phyloP scores from a whole-genome alignment of 92 coral and sea anemone genomes.

The Palythoa grandis region DNA sequence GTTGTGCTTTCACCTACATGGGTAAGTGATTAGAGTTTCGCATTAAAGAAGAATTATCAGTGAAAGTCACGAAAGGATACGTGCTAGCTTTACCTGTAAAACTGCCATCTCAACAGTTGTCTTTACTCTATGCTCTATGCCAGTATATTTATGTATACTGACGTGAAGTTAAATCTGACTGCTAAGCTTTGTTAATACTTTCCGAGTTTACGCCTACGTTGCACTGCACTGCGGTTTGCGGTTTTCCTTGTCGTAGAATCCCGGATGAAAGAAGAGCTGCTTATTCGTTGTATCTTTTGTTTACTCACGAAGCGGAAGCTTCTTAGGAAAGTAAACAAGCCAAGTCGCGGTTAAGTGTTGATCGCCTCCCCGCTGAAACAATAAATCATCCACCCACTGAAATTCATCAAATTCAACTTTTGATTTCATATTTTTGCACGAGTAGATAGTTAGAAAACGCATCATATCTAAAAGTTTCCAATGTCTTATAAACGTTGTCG shows the following conservation, averaged over 20 bases:
- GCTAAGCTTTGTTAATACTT: conserved; percentile 31
- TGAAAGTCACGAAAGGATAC: conserved; percentile 31
- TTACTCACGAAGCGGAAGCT: conserved; percentile 64
- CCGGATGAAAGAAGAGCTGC: conserved; percentile 72
- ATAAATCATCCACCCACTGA: neutral
- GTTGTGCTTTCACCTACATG: neutral
- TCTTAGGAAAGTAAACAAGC: conserved; percentile 55
- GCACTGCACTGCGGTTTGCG: conserved; percentile 77
- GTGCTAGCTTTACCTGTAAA: conserved; percentile 70
- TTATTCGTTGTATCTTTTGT: conserved; percentile 66
- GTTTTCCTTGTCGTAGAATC: conserved; percentile 71
- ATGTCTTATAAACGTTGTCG: too few species aligned
- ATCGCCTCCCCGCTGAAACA: conserved; percentile 38
- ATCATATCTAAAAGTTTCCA: neutral
- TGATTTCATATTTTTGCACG: neutral
- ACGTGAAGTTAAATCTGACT: conserved; percentile 28
- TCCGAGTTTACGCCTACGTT: conserved; percentile 39
- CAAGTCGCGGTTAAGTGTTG: neutral
- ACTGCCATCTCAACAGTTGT: conserved; percentile 67
- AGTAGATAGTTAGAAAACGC: neutral
- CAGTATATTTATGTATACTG: neutral
- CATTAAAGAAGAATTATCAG: conserved; percentile 27
- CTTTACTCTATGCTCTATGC: conserved; percentile 49
- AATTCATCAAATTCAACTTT: neutral
- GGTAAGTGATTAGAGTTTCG: neutral